Percentiles rank a stretch among this genome's conserved stretches.
phyloP scores from a whole-genome alignment of 1,140 invertebrate species.

The Portunus trituberculatus region DNA sequence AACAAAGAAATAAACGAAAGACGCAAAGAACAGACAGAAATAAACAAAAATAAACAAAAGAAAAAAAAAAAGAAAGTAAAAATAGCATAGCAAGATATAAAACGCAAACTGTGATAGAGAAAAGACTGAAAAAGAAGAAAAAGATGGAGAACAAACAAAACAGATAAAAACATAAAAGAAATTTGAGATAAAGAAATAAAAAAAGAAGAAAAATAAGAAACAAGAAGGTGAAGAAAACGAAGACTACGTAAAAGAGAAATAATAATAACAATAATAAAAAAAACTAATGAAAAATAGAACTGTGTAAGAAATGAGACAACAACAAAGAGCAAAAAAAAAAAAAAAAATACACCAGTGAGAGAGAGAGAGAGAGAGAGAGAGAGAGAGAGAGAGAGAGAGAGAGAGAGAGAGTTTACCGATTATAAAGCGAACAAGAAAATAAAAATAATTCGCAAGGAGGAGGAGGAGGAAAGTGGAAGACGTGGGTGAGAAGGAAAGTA shows the following conservation, averaged over 20 bases:
- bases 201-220: not conserved
- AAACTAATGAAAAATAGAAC: not conserved
- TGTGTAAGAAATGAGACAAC: not conserved
- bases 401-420: constrained; percentile 30
- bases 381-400: constrained; percentile 52
- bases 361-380: constrained; percentile 50
- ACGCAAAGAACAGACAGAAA: not conserved
- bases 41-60: not conserved
- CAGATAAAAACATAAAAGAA: not conserved
- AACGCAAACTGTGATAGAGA: too few species aligned
- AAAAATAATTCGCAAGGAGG: not conserved
- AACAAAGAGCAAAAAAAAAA: not conserved
- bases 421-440: too few species aligned
- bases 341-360: not conserved
- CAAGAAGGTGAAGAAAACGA: not conserved
- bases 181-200: not conserved
- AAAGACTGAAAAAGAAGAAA: too few species aligned
- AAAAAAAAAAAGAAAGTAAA: not conserved
- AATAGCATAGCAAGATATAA: not conserved
- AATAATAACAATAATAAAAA: not conserved
- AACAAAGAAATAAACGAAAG: not conserved
- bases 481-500: not conserved
- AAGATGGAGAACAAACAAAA: too few species aligned
- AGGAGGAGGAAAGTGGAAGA: not conserved
- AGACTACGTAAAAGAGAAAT: not conserved